Conservation (phyloP, 2,797 vertebrate genomes). For the Takifugu ocellatus region DNA sequence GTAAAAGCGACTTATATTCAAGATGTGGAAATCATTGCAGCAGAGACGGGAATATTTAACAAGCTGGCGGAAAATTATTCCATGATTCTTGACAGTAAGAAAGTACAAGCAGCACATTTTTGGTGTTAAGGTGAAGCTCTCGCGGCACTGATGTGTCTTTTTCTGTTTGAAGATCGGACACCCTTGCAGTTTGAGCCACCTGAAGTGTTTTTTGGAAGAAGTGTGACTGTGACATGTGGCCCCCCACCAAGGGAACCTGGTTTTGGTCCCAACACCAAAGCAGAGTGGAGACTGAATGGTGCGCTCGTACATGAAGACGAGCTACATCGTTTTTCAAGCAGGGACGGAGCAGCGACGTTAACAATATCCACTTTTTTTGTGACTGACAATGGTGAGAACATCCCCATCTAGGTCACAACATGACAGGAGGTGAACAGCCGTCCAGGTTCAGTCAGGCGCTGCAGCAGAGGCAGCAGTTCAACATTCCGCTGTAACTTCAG, state of each 20-base stretch:
- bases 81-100: conserved; percentile 27
- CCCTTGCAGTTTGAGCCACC: fast-evolving
- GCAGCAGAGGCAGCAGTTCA: neutral
- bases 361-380: neutral
- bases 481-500: neutral
- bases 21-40: conserved; percentile 7
- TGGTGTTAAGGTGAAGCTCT: neutral
- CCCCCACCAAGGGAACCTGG: neutral
- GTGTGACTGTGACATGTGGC: conserved; percentile 31
- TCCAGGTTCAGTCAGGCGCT: neutral
- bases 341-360: neutral
- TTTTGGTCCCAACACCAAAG: neutral
- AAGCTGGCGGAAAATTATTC: conserved; percentile 21
- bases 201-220: neutral
- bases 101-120: neutral
- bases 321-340: neutral
- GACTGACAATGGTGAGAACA: conserved; percentile 52
- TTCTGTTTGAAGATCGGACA: neutral
- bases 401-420: no score
- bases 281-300: conserved; percentile 42
- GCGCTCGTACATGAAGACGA: fast-evolving
- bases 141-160: neutral
- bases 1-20: conserved; percentile 39
- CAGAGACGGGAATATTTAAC: conserved; percentile 35
- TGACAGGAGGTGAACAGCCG: neutral